These are phyloP conservation scores for Aphelenchoides avenae DNA, from an alignment of 1,140 invertebrate species.

Conservation along the genomic window DNA sequence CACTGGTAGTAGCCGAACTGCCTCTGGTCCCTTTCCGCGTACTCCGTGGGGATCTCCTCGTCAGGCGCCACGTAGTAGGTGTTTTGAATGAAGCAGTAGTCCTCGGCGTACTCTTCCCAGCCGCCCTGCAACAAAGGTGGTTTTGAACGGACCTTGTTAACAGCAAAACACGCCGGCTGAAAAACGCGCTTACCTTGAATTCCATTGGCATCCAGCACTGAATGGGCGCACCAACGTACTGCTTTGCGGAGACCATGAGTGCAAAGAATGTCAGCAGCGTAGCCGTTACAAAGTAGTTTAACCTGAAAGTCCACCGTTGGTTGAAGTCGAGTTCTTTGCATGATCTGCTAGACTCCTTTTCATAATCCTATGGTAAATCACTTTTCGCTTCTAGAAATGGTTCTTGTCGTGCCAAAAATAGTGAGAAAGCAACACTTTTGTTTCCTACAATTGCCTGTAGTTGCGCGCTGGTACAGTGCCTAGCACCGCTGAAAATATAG, in stretches of 20 bases:
- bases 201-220: slow-evolving; percentile 59
- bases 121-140: slow-evolving; percentile 52
- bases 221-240: slow-evolving; percentile 46
- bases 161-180: too few species aligned
- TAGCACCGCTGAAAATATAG: too few species aligned
- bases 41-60: slow-evolving; percentile 50
- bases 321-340: too few species aligned
- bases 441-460: too few species aligned
- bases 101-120: slow-evolving; percentile 56
- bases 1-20: slow-evolving; percentile 58
- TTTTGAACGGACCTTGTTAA: neutral
- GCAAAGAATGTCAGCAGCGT: slow-evolving; percentile 56
- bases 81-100: slow-evolving; percentile 59
- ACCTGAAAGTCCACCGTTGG: slow-evolving; percentile 4
- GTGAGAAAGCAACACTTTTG: too few species aligned
- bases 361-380: too few species aligned
- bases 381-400: too few species aligned
- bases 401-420: too few species aligned
- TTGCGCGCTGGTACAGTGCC: too few species aligned
- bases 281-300: slow-evolving; percentile 32
- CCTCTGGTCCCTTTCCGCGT: slow-evolving; percentile 47
- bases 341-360: too few species aligned
- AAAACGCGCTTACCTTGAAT: slow-evolving; percentile 26
- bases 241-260: too few species aligned
- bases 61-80: slow-evolving; percentile 56